These are phyloP conservation scores for Ceratitis capitata DNA, from an alignment of 1,140 invertebrate genomes.

Conservation along the genomic window DNA sequence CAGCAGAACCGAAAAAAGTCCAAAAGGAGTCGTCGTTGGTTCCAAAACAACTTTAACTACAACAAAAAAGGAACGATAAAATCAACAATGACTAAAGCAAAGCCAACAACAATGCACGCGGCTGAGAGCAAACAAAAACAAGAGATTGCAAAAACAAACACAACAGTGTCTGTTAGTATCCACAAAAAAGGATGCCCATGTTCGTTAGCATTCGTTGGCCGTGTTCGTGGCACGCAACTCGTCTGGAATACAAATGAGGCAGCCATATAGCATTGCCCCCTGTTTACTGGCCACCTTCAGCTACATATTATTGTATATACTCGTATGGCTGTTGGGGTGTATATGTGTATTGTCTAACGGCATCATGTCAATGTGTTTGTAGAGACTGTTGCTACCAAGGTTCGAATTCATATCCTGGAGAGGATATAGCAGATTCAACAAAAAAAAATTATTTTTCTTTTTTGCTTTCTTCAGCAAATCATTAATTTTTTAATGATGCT, in stretches of 20 bases:
- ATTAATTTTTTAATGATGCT: neutral
- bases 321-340: neutral
- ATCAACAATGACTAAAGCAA: conserved; percentile 29
- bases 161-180: conserved; percentile 20
- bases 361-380: neutral
- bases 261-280: neutral
- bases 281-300: neutral
- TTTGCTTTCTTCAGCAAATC: neutral
- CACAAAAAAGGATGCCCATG: conserved; percentile 34
- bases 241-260: conserved; percentile 42
- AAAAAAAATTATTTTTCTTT: conserved; percentile 4
- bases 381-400: neutral
- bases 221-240: conserved; percentile 30
- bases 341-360: neutral
- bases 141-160: neutral
- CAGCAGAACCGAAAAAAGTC: neutral
- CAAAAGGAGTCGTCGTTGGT: neutral
- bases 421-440: conserved; percentile 26
- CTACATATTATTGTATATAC: too few species aligned
- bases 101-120: conserved; percentile 14
- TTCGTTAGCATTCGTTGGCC: conserved; percentile 38
- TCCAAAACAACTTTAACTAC: conserved; percentile 15
- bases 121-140: conserved; percentile 5
- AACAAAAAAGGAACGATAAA: conserved; percentile 31
- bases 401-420: conserved; percentile 21